phyloP scores from a whole-genome alignment of 2,113 vertebrate genomes.

The Donacobius atricapilla region DNA sequence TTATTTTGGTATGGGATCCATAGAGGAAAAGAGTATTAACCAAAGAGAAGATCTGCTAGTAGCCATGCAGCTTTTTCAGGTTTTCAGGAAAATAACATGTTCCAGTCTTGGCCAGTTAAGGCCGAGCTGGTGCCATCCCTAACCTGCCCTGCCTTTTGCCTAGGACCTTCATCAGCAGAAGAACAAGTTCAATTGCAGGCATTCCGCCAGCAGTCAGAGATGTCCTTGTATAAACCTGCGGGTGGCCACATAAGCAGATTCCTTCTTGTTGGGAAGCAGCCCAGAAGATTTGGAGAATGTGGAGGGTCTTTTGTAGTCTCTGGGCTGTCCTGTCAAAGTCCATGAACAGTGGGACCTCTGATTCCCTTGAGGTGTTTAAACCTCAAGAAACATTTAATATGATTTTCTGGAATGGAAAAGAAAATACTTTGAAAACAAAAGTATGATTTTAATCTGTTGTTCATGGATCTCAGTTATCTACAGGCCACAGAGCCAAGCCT shows the following conservation, averaged over 20 bases:
- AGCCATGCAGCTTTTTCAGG: not conserved
- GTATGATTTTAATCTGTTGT: not conserved
- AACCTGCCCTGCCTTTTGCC: not conserved
- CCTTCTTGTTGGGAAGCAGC: not conserved
- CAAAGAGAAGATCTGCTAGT: not conserved
- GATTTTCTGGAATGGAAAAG: not conserved
- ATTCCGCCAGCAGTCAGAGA: not conserved
- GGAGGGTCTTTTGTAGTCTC: not conserved
- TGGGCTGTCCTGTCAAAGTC: not conserved
- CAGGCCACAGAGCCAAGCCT: not conserved
- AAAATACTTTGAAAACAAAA: not conserved
- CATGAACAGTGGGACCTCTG: not conserved
- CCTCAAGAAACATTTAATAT: not conserved
- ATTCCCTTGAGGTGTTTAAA: not conserved
- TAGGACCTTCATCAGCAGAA: not conserved
- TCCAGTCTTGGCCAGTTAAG: not conserved
- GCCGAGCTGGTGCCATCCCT: not conserved
- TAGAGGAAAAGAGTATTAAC: not conserved
- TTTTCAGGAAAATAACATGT: not conserved
- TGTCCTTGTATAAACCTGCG: not conserved
- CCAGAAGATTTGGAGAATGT: accelerated
- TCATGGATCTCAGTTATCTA: not conserved
- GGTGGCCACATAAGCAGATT: not conserved
- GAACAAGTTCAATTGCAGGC: not conserved
- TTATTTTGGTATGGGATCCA: not conserved